Evolutionary conservation across 2,888 invertebrate genomes (phyloP), one percentile per base, ranked within the genome.

Genomic region (Sminthurinus aureus): DNA sequence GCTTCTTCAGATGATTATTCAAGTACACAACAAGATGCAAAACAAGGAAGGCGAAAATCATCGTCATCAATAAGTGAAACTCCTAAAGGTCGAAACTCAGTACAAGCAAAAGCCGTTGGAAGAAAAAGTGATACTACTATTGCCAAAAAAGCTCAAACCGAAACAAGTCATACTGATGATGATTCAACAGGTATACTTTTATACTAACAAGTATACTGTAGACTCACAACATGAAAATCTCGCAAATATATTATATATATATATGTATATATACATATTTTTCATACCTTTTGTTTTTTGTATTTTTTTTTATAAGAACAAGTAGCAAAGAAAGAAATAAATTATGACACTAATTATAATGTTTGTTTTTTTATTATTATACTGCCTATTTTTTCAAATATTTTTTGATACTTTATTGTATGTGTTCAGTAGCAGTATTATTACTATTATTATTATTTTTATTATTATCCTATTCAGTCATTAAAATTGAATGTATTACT

Each of bases 91-190:
- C 24, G 73, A 24, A 73, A 73, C 9, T 80, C 73, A 8, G 12
- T 79, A 22, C 13, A 20, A 11, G 73, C 58, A 80, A 12, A 74
- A 22, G 74, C 13, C 24, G 58, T 52, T 1, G 22, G 81, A 13
- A 81, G 81, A 79, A 82, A 67, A 50, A 75, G 75, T 20, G 75
- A 76, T n/a, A 67, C 76, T 75, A 38, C 66, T 20, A 52, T 67
- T 24, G 51, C n/a, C 11, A 77, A 77, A 38, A 22, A 26, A 24
- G 26, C 22, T 20, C 24, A 71, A 26, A 67, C 67, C 22, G 66
- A 66, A 26, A 24, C 20, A 20, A 77, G 76, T 77, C 20, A 15
- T 58, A 52, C 50, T 76, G 76, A 76, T 15, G 76, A 50, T 50
- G 51, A 51, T 71, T 71, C 26, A 13, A 26, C 71, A 22, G 71